phyloP scores from a whole-genome alignment of 2,113 vertebrate species.

The Eonycteris spelaea region DNA sequence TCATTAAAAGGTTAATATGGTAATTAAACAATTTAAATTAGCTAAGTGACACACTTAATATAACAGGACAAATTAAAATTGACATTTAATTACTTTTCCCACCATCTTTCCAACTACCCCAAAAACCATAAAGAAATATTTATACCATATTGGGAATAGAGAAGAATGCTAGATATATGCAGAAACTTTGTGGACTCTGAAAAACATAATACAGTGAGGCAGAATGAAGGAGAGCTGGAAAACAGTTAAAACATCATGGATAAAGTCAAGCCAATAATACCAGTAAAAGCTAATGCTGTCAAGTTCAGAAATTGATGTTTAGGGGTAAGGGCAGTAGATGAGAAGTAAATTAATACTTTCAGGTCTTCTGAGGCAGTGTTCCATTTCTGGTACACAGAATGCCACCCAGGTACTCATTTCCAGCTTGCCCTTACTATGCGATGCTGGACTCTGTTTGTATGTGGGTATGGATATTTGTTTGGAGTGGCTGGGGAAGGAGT shows the following conservation, averaged over 20 bases:
- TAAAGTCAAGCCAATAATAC: neutral
- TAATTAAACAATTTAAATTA: neutral
- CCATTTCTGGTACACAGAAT: neutral
- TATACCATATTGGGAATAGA: neutral
- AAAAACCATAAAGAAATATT: neutral
- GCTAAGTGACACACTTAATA: neutral
- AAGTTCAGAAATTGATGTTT: neutral
- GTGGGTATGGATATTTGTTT: neutral
- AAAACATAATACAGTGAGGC: neutral
- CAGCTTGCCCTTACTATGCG: neutral
- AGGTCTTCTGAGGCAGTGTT: neutral
- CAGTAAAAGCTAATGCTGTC: neutral
- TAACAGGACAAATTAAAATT: neutral
- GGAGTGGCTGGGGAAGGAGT: no score
- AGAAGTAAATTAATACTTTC: neutral
- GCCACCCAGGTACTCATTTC: neutral
- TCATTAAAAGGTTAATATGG: neutral
- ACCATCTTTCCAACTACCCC: neutral
- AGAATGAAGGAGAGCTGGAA: neutral
- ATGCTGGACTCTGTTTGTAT: neutral
- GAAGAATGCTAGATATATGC: no score
- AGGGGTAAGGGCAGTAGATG: neutral
- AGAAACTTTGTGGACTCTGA: neutral
- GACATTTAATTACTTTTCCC: neutral
- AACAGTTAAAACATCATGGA: neutral